A percentile compares a stretch with the other conserved stretches of the same genome.
These are phyloP conservation scores for Nesoenas mayeri DNA, from an alignment of 2,113 vertebrate genomes.

Conservation along the genomic window DNA sequence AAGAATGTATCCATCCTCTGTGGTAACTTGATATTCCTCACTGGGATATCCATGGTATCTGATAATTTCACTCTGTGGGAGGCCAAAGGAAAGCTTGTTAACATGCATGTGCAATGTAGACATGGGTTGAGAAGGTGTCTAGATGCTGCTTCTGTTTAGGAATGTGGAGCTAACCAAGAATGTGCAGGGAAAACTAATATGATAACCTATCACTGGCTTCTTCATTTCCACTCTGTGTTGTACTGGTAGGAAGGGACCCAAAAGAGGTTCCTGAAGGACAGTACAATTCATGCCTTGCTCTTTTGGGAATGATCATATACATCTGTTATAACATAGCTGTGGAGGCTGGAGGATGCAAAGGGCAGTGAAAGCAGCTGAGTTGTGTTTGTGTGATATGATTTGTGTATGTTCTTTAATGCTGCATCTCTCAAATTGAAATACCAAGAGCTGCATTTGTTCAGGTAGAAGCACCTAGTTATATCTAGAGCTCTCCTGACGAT, in stretches of 20 bases:
- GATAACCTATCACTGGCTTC: no score
- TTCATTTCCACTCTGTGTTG: no score
- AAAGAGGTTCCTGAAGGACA: no score
- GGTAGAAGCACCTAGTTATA: not conserved
- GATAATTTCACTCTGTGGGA: constrained; percentile 76
- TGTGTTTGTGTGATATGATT: not conserved
- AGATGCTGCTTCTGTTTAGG: no score
- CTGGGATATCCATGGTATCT: constrained; percentile 66
- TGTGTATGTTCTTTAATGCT: not conserved
- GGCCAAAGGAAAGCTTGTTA: not conserved
- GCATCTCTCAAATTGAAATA: not conserved
- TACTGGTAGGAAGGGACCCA: no score
- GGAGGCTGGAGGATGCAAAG: not conserved
- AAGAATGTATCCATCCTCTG: constrained; percentile 77
- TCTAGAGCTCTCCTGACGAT: not conserved
- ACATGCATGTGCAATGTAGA: not conserved
- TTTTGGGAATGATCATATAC: no score
- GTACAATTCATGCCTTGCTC: no score
- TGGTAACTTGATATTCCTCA: constrained; percentile 72
- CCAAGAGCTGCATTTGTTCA: not conserved
- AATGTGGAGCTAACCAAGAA: no score
- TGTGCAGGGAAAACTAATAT: no score
- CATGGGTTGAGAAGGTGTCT: no score
- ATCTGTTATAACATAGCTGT: not conserved
- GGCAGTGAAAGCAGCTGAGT: not conserved